Conservation (phyloP, 2,113 vertebrate species). For the Esox niger region DNA sequence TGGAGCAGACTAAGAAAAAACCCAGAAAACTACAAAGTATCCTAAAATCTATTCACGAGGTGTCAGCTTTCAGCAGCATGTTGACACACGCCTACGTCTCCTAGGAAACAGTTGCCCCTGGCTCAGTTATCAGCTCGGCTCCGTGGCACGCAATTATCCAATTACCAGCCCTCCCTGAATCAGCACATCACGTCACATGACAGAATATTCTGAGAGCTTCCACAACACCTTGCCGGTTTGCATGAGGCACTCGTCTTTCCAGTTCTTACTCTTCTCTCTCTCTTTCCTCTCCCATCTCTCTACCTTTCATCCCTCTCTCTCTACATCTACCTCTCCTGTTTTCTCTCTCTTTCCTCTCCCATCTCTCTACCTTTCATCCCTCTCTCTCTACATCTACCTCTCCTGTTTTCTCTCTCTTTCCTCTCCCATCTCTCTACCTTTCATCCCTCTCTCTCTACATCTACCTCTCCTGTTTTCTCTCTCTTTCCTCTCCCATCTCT, state of each 20-base stretch:
- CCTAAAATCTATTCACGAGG: constrained; percentile 64
- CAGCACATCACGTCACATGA: constrained; percentile 54
- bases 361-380: constrained; percentile 14
- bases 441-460: constrained; percentile 35
- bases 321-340: constrained; percentile 21
- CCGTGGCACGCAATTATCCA: constrained; percentile 69
- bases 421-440: constrained; percentile 7
- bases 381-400: too few species aligned
- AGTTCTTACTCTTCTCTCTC: constrained; percentile 13
- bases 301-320: constrained; percentile 21
- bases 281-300: constrained; percentile 5
- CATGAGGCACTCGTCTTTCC: constrained; percentile 46
- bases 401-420: constrained; percentile 7
- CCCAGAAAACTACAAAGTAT: constrained; percentile 50
- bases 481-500: constrained; percentile 18
- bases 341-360: constrained; percentile 8
- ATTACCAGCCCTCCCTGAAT: constrained; percentile 58
- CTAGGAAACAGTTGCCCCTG: constrained; percentile 65
- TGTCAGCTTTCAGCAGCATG: constrained; percentile 61
- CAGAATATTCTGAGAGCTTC: constrained; percentile 33
- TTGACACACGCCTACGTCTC: constrained; percentile 70
- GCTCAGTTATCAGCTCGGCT: constrained; percentile 63
- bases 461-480: constrained; percentile 31
- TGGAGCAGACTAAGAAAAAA: constrained; percentile 1
- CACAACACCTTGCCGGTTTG: constrained; percentile 48